Percentiles rank a stretch among this genome's conserved stretches.
phyloP scores from a whole-genome alignment of 2,888 invertebrate species.

The Scaptomyza cyrtandrae region DNA sequence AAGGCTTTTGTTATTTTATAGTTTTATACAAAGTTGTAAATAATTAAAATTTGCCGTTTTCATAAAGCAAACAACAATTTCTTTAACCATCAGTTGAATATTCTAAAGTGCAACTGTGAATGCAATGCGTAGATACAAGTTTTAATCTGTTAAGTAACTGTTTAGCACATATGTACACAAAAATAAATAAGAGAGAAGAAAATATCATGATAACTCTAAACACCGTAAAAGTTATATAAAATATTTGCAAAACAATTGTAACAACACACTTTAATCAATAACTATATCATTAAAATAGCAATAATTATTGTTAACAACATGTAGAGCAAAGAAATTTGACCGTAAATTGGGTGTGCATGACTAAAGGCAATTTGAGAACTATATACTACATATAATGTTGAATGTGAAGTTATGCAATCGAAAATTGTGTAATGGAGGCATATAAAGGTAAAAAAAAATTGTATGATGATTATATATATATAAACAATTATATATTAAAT shows the following conservation, averaged over 20 bases:
- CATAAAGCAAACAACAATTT: constrained; percentile 38
- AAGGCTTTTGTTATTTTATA: constrained; percentile 43
- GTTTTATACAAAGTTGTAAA: constrained; percentile 58
- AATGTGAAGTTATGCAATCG: constrained; percentile 26
- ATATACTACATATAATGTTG: constrained; percentile 30
- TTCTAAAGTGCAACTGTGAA: constrained; percentile 44
- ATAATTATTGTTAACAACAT: constrained; percentile 74
- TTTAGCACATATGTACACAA: constrained; percentile 49
- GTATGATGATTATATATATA: constrained; percentile 58
- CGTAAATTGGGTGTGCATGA: constrained; percentile 32
- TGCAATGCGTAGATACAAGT: constrained; percentile 35
- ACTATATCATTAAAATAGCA: constrained; percentile 66
- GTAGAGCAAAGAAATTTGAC: constrained; percentile 38
- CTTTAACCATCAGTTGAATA: constrained; percentile 48
- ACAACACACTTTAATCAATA: constrained; percentile 63
- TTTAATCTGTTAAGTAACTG: constrained; percentile 60
- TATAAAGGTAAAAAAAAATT: constrained; percentile 47
- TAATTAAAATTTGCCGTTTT: constrained; percentile 47
- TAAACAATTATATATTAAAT: constrained; percentile 69
- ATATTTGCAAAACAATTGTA: constrained; percentile 41
- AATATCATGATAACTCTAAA: constrained; percentile 59
- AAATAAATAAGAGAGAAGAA: constrained; percentile 3
- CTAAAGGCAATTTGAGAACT: constrained; percentile 32
- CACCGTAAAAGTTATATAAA: constrained; percentile 55
- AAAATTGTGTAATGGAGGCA: constrained; percentile 52